Base-by-base conservation (phyloP, 2,113 vertebrate genomes). In the Odobenus rosmarus region DNA sequence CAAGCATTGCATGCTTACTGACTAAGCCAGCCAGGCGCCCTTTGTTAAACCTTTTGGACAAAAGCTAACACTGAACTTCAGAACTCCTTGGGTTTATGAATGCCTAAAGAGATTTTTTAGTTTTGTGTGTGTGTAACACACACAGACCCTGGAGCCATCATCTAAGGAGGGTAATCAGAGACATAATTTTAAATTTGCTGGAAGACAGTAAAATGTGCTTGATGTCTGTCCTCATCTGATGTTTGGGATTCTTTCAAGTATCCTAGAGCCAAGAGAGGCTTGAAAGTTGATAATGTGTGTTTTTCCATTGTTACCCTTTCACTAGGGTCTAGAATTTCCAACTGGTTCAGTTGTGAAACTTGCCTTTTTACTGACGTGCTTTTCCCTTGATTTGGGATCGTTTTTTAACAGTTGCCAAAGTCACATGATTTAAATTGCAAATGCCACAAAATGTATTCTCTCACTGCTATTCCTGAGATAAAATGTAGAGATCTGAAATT, bases 401-500 rank as follows among this genome's bases (percentile, higher is more conserved):
- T 94, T 90, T 96, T 93, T 36, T 31, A 84, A 77, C 51, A 28
- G 31, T 21, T 95, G 83, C 90, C 81, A 90, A 85, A 90, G 42
- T 53, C 83, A 87, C 55, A 82, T 23, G 71, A 88, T 83, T 55
- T 69, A 67, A 92, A 61, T 83, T 85, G 46, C 76, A 95, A 93
- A 49, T 95, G 77, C 57, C 53, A 42, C 46, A 61, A 33, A 64
- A 77, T 83, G 53, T 84, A 49, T 79, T 84, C 61, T 55, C 92
- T 28, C 64, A 79, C 36, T 74, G 16, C 28, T 90, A 9, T 84
- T 86, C 39, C 92, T 77, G 69, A 94, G 88, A 81, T 83, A 72
- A 93, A 82, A 93, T 42, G n/a, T 11, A 33, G 26, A 88, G 96
- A 94, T 53, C 77, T 97, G 46, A 86, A 95, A 64, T 79, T 84